Evolutionary conservation across 2,113 vertebrate genomes (phyloP).

Genomic region (Neotragus pygmaeus): DNA sequence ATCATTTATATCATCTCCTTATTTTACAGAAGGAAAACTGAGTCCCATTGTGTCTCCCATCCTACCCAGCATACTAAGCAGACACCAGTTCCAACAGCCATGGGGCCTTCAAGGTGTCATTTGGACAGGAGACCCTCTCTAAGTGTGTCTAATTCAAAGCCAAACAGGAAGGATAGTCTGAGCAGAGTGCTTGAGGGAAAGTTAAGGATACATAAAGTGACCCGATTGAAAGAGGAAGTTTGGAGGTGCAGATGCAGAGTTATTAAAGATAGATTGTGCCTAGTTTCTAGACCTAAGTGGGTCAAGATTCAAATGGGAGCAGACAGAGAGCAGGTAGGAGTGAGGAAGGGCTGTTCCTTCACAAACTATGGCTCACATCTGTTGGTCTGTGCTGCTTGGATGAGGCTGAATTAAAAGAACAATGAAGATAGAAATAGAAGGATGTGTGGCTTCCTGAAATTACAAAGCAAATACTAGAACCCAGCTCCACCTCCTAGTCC

Average conservation of each 20-base stretch:
- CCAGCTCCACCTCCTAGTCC: not conserved
- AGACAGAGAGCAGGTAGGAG: not conserved
- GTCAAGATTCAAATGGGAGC: not conserved
- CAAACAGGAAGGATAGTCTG: not conserved
- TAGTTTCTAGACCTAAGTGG: not conserved
- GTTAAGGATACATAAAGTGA: not conserved
- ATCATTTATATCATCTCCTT: not conserved
- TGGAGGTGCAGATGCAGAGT: not conserved
- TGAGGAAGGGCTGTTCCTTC: not conserved
- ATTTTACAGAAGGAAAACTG: not conserved
- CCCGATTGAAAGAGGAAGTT: not conserved
- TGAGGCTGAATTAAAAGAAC: not conserved
- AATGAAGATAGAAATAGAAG: not conserved
- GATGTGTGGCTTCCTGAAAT: not conserved
- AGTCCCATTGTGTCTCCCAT: accelerated
- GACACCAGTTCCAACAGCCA: not conserved
- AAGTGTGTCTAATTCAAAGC: not conserved
- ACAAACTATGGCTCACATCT: not conserved
- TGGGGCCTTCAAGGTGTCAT: not conserved
- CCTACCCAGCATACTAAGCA: not conserved
- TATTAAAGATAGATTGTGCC: not conserved
- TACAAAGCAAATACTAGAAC: not conserved
- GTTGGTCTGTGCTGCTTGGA: not conserved
- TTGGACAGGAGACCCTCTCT: not conserved
- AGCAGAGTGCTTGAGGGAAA: not conserved